A percentile compares a stretch with the other conserved stretches of the same genome.
Evolutionary conservation across 2,113 vertebrate genomes (phyloP).

Genomic region (Mormoops blainvillei): DNA sequence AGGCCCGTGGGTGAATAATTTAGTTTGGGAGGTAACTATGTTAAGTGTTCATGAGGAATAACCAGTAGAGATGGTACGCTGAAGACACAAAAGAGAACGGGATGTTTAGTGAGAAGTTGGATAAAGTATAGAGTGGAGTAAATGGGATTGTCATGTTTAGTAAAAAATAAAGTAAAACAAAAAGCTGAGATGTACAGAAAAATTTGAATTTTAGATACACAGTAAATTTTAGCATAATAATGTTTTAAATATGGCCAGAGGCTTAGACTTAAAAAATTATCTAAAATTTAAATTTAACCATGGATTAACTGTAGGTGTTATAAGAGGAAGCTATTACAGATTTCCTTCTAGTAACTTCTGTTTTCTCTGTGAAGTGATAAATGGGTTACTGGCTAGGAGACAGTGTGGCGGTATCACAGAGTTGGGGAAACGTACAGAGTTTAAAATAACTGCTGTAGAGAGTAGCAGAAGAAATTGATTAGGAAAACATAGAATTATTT

Average conservation of each 20-base stretch:
- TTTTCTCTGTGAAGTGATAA: background rate
- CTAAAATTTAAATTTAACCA: background rate
- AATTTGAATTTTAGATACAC: background rate
- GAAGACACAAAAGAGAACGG: background rate
- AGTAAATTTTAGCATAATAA: background rate
- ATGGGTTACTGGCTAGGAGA: background rate
- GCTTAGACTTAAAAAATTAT: background rate
- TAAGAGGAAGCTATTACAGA: background rate
- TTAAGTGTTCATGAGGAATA: background rate
- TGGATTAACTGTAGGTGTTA: background rate
- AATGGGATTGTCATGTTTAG: background rate
- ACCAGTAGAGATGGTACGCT: background rate
- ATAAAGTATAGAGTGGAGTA: background rate
- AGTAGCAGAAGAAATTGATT: background rate
- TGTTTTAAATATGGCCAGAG: background rate
- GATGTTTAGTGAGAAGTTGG: background rate
- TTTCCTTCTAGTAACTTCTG: background rate
- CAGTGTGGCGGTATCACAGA: background rate
- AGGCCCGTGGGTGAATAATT: background rate
- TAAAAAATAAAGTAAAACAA: background rate
- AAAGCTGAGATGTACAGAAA: background rate
- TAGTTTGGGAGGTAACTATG: background rate
- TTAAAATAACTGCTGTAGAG: background rate
- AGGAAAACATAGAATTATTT: constrained; percentile 24
- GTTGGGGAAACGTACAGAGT: background rate